Conservation (phyloP, 2,888 invertebrate genomes). For the Heteropelma amictum region DNA sequence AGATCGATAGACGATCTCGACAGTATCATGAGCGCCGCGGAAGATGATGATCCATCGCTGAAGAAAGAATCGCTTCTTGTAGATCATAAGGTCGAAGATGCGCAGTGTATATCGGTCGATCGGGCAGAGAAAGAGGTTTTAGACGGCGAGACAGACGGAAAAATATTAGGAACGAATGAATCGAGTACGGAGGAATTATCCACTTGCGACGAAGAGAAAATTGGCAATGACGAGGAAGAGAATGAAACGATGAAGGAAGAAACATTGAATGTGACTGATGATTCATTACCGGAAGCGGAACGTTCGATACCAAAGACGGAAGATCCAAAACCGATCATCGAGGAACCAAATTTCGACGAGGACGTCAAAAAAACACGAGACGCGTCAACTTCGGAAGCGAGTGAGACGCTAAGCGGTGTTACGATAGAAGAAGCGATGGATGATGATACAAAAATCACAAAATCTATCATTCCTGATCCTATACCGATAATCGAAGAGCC, state of each 20-base stretch:
- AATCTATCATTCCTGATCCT: slow-evolving; percentile 69
- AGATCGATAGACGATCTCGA: slow-evolving; percentile 29
- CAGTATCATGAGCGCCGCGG: background rate
- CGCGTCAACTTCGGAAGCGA: background rate
- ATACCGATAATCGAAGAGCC: slow-evolving; percentile 72
- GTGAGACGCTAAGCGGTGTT: too few relatives aligned
- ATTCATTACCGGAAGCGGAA: slow-evolving; percentile 34
- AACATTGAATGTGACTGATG: background rate
- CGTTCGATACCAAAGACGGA: slow-evolving; percentile 42
- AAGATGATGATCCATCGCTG: background rate
- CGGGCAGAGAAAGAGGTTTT: background rate
- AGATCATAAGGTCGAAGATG: background rate
- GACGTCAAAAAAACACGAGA: slow-evolving; percentile 4
- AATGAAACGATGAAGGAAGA: slow-evolving; percentile 22
- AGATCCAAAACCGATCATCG: slow-evolving; percentile 52
- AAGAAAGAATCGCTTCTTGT: slow-evolving; percentile 16
- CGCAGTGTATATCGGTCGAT: background rate
- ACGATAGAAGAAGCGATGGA: slow-evolving; percentile 71
- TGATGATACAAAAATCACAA: slow-evolving; percentile 60
- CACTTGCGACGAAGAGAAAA: background rate
- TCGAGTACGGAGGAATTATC: slow-evolving; percentile 20
- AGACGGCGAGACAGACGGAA: background rate
- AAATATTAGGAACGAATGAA: slow-evolving; percentile 12
- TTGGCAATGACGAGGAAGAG: slow-evolving; percentile 1
- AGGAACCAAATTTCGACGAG: slow-evolving; percentile 53